Evolutionary conservation across 1,140 invertebrate species (phyloP).

Genomic region (Neotoxoptera formosana): DNA sequence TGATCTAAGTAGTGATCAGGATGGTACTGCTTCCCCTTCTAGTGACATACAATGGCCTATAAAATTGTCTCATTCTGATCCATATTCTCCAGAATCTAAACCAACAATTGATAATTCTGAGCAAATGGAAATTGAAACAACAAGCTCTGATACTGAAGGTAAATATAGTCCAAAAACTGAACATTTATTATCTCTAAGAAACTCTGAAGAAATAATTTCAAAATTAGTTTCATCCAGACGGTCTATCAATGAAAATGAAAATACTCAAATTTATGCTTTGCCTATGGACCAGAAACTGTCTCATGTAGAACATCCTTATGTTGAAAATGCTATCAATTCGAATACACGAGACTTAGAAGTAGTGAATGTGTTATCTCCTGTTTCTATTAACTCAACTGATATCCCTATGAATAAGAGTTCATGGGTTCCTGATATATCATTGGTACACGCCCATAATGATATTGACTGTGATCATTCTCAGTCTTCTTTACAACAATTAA

Average conservation of each 20-base stretch:
- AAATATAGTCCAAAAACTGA: slow-evolving; percentile 32
- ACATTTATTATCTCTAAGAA: slow-evolving; percentile 2
- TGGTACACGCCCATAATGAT: slow-evolving; percentile 4
- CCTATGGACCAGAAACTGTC: slow-evolving; percentile 34
- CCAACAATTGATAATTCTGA: background rate
- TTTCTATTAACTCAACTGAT: slow-evolving; percentile 49
- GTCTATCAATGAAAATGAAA: slow-evolving; percentile 37
- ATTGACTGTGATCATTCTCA: slow-evolving; percentile 34
- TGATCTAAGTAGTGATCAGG: background rate
- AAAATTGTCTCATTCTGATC: slow-evolving; percentile 12
- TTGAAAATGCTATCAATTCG: slow-evolving; percentile 15
- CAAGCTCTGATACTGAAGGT: slow-evolving; percentile 33
- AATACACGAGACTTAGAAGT: slow-evolving; percentile 44
- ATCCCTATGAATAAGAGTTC: slow-evolving; percentile 47
- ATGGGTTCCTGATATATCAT: slow-evolving; percentile 31
- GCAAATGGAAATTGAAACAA: slow-evolving; percentile 23
- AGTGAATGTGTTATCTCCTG: slow-evolving; percentile 51
- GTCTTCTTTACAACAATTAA: background rate
- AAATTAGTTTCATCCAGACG: slow-evolving; percentile 18
- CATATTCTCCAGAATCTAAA: slow-evolving; percentile 24
- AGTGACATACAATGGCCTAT: slow-evolving; percentile 18
- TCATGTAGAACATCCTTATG: background rate
- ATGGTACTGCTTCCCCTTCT: background rate
- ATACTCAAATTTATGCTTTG: slow-evolving; percentile 28
- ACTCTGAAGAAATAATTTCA: slow-evolving; percentile 29